A percentile compares a stretch with the other conserved stretches of the same genome.
Conservation (phyloP, 1,140 invertebrate genomes). For the Drosophila oshimai region DNA sequence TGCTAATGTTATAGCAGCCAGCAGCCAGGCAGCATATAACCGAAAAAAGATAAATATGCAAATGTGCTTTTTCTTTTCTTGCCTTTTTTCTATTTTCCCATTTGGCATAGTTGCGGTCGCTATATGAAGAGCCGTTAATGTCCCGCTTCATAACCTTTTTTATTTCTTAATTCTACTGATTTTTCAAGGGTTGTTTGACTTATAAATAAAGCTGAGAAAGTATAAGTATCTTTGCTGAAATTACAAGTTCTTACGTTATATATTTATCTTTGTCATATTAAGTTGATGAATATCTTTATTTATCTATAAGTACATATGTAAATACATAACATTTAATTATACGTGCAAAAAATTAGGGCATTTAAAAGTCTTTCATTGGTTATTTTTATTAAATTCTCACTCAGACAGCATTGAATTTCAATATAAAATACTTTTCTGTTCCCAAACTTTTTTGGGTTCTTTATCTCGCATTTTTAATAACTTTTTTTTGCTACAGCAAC, state of each 20-base stretch:
- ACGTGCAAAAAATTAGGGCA: not conserved
- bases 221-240: too few relatives aligned
- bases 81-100: not conserved
- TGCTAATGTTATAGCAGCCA: constrained; percentile 66
- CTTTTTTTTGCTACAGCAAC: constrained; percentile 37
- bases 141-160: constrained; percentile 54
- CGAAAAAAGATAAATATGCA: constrained; percentile 77
- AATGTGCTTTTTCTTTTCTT: constrained; percentile 45
- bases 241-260: too few relatives aligned
- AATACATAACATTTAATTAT: not conserved
- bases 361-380: not conserved
- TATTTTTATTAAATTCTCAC: not conserved
- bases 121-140: constrained; percentile 74
- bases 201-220: not conserved
- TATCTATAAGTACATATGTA: too few relatives aligned
- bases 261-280: too few relatives aligned
- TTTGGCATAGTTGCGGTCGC: constrained; percentile 61
- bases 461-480: not conserved
- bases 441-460: constrained; percentile 4
- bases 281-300: not conserved
- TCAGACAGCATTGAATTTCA: constrained; percentile 32
- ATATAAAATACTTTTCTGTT: constrained; percentile 35
- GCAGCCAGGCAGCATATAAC: constrained; percentile 27
- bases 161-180: constrained; percentile 4
- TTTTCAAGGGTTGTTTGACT: not conserved